A percentile compares a stretch with the other conserved stretches of the same genome.
phyloP scores from a whole-genome alignment of 2,888 invertebrate genomes.

The Crepidodera aurea region DNA sequence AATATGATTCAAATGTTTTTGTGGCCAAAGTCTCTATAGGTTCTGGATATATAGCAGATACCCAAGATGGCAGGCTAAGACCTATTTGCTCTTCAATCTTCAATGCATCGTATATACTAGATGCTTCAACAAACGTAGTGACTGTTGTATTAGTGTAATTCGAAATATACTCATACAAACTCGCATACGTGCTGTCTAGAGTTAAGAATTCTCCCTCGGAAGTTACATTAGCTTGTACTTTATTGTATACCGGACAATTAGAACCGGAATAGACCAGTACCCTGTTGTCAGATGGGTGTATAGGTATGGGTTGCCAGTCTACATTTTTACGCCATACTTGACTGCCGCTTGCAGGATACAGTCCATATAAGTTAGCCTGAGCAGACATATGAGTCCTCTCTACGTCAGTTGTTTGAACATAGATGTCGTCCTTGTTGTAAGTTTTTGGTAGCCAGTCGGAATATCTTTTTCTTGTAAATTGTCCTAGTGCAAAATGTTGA shows the following conservation, averaged over 20 bases:
- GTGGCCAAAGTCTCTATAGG: conserved; percentile 19
- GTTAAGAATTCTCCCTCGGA: conserved; percentile 50
- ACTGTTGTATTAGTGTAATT: conserved; percentile 15
- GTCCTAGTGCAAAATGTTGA: conserved; percentile 76
- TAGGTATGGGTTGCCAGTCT: conserved; percentile 77
- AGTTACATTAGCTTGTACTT: neutral
- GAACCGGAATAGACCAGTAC: conserved; percentile 28
- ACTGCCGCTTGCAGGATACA: conserved; percentile 68
- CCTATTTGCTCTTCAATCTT: conserved; percentile 23
- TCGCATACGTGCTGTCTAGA: conserved; percentile 63
- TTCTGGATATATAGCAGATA: conserved; percentile 30
- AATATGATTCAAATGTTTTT: conserved; percentile 11
- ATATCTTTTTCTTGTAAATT: conserved; percentile 76
- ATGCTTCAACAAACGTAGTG: neutral
- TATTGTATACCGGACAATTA: conserved; percentile 3
- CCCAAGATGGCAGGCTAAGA: conserved; percentile 30
- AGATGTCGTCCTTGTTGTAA: conserved; percentile 65
- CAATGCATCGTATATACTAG: conserved; percentile 21
- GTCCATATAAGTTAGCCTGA: conserved; percentile 75
- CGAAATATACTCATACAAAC: conserved; percentile 58
- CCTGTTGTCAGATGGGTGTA: conserved; percentile 69
- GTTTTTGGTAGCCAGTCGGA: conserved; percentile 63
- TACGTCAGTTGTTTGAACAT: conserved; percentile 76
- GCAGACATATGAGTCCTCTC: conserved; percentile 89
- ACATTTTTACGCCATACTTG: conserved; percentile 68